Percentiles rank a stretch among this genome's conserved stretches.
Evolutionary conservation across 1,140 invertebrate species (phyloP).

Genomic region (Zophobas morio): DNA sequence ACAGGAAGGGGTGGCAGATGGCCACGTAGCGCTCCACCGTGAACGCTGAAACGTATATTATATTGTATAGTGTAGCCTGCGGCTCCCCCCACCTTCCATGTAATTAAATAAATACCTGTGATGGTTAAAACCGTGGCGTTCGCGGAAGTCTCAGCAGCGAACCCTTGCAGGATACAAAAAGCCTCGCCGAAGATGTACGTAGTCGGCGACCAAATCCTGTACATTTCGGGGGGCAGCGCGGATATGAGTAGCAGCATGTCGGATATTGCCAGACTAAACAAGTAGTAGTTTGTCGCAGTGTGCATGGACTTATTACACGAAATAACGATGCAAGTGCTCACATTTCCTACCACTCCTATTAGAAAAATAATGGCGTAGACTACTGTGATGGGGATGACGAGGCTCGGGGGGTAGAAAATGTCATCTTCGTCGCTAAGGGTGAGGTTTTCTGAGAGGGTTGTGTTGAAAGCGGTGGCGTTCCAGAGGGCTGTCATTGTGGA

Average conservation of each 20-base stretch:
- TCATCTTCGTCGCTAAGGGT: conserved; percentile 4
- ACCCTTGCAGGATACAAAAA: conserved; percentile 81
- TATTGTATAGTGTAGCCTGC: too few relatives aligned
- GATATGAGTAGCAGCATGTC: conserved; percentile 87
- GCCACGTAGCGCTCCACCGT: conserved; percentile 82
- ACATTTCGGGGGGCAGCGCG: conserved; percentile 85
- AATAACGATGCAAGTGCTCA: conserved; percentile 90
- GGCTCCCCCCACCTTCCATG: too few relatives aligned
- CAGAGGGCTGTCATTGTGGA: neutral
- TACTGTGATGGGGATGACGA: conserved; percentile 76
- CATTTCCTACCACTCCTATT: conserved; percentile 87
- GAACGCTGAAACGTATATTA: conserved; percentile 70
- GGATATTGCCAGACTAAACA: conserved; percentile 90
- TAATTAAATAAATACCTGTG: conserved; percentile 52
- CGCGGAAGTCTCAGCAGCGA: conserved; percentile 82
- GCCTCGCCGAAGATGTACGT: conserved; percentile 80
- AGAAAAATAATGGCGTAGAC: conserved; percentile 84
- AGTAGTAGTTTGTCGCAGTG: conserved; percentile 87
- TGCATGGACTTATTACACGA: conserved; percentile 86
- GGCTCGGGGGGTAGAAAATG: conserved; percentile 53
- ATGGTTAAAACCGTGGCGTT: conserved; percentile 78
- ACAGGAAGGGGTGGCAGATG: conserved; percentile 77
- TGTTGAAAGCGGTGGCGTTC: neutral
- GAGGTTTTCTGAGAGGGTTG: neutral
- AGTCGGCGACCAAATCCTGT: conserved; percentile 82